phyloP scores from a whole-genome alignment of 1,140 invertebrate species.

The Papilio helenus region DNA sequence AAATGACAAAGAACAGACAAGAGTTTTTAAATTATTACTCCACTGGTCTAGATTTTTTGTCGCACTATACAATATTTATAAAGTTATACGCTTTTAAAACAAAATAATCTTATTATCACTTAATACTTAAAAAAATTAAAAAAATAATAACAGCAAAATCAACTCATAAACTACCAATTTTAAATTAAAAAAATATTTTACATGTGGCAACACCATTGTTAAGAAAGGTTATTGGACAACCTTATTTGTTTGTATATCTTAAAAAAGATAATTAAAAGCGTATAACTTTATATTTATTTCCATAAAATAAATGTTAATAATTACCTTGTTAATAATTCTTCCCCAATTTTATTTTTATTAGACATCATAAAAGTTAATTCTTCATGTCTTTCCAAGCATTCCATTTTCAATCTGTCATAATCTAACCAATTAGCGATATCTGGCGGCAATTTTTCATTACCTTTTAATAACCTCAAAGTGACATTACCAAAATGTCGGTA shows the following conservation, averaged over 20 bases:
- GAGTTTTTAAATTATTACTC: not conserved
- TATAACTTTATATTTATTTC: slow-evolving; percentile 1
- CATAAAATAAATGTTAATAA: slow-evolving; percentile 6
- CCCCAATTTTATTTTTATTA: slow-evolving; percentile 63
- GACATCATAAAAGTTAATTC: slow-evolving; percentile 70
- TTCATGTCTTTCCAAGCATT: slow-evolving; percentile 80
- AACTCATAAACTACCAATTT: not conserved
- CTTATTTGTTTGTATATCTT: not conserved
- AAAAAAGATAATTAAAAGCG: slow-evolving; percentile 17
- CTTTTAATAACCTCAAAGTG: slow-evolving; percentile 68
- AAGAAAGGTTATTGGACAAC: not conserved
- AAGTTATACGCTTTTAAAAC: slow-evolving; percentile 24
- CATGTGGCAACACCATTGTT: not conserved
- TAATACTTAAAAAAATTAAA: not conserved
- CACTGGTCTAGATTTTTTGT: not conserved
- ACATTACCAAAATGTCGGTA: slow-evolving; percentile 76
- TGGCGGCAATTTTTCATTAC: slow-evolving; percentile 67
- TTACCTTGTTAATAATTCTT: slow-evolving; percentile 63
- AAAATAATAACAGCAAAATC: not conserved
- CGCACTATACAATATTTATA: not conserved
- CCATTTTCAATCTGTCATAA: slow-evolving; percentile 79
- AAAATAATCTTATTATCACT: not conserved
- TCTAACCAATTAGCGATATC: slow-evolving; percentile 81
- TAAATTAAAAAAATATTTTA: not conserved
- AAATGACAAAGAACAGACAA: too few relatives aligned